These are phyloP conservation scores for Hylaeus anthracinus DNA, from an alignment of 1,140 invertebrate genomes.

Conservation along the genomic window DNA sequence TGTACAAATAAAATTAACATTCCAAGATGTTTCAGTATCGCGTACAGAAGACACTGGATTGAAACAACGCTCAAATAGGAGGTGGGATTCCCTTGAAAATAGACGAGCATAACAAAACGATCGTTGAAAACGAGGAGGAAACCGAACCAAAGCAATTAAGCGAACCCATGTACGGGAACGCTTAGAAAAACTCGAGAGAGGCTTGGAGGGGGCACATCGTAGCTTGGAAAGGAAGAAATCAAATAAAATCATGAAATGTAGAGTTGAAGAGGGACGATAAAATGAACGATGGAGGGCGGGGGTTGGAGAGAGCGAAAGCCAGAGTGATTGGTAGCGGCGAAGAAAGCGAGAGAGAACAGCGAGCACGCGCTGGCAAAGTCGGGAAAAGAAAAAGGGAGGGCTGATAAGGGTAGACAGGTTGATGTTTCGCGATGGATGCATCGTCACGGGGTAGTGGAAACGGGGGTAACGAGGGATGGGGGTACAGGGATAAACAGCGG, in stretches of 20 bases:
- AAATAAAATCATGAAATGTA: neutral
- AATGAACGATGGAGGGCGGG: neutral
- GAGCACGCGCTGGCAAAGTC: slow-evolving; percentile 4
- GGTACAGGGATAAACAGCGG: slow-evolving; percentile 60
- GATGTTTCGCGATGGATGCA: slow-evolving; percentile 33
- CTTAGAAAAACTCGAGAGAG: neutral
- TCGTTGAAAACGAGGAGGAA: neutral
- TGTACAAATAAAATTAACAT: no score
- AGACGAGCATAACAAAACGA: neutral
- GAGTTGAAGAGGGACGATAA: neutral
- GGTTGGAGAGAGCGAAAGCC: neutral
- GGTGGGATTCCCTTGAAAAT: no score
- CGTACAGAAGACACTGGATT: no score
- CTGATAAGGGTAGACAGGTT: slow-evolving; percentile 47
- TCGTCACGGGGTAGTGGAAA: slow-evolving; percentile 1
- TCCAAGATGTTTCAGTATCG: no score
- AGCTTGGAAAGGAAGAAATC: neutral
- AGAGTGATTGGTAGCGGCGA: slow-evolving; percentile 16
- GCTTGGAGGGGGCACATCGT: neutral
- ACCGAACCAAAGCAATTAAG: neutral
- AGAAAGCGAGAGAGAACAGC: neutral
- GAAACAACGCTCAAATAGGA: no score
- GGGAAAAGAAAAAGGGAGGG: neutral
- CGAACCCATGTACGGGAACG: neutral
- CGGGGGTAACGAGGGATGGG: slow-evolving; percentile 1